Evolutionary conservation across 1,140 invertebrate species (phyloP), one percentile per base, ranked within the genome.

Genomic region (Bombus waltoni): DNA sequence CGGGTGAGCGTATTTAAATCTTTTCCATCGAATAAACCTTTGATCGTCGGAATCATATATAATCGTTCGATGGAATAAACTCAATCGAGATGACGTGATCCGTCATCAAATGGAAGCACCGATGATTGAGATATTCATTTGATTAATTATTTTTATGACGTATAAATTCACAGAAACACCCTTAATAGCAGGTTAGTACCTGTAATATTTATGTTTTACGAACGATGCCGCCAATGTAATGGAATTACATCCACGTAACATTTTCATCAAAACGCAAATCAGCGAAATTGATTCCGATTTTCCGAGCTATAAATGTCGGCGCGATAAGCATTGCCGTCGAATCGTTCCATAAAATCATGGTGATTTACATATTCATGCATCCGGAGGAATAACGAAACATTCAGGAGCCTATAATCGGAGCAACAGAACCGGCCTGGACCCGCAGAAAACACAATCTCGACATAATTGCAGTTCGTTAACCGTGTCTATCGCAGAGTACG

Each of bases 401-500:
- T 81, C 59, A 81, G 28, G 28, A 10, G 57, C 6, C 72, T 81
- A n/a, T 66, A 80, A 73, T 47, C 13, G 5, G 0, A 1, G 65
- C 5, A 38, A 75, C 28, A 32, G 32, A 15, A 57, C 25, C 10
- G 18, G 28, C 38, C 25, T 42, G 40, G 28, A 35, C 74, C 10
- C 11, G 44, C 13, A 11, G 47, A 47, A 84, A 62, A 32, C 28
- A 79, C 83, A 84, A 84, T 79, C 40, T 57, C 66, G 4, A 28
- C 40, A 40, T 84, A 84, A 85, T 85, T 80, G 83, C 68, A 40
- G 68, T 79, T 80, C 53, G 83, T 72, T 85, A 85, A 73, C 76
- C 53, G 68, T 44, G 53, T 35, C 44, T 44, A 71, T 40, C 66
- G 75, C 11, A 32, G 35, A 47, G 66, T 72, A 6, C 11, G 62